Evolutionary conservation across 2,888 invertebrate genomes (phyloP), one percentile per base, ranked within the genome.

Genomic region (Andrena minutula): DNA sequence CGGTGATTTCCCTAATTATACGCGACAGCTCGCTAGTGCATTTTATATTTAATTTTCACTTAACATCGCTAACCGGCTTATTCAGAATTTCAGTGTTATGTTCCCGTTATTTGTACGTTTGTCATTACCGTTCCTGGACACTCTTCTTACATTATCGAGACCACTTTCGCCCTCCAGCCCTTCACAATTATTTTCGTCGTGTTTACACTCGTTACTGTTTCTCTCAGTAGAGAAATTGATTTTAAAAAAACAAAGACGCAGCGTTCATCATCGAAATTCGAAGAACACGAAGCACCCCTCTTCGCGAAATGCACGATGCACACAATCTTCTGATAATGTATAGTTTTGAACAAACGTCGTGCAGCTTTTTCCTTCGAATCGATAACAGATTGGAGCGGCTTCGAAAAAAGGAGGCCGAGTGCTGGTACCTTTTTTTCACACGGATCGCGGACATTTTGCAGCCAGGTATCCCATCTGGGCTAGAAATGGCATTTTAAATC

Each of bases 401-500:
- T 82, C 64, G 47, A 47, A 41, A 41, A 61, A 41, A n/a, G 28
- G 20, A 58, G 30, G 63, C 16, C 41, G 26, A 64, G 53, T 53
- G 23, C 35, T 53, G 75, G 53, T 47, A 49, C 72, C 71, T 66
- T 87, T 83, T 83, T 82, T 66, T 49, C 63, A 28, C 53, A 12
- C 41, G 74, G 66, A 28, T 32, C 26, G 16, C 64, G 66, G 56
- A 68, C 47, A 69, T 79, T 83, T 78, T 69, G 49, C 60, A 61
- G 47, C 66, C 74, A 56, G 73, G 60, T 66, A 64, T 64, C 66
- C 84, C 77, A 84, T 83, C 82, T 70, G 86, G 30, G 56, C 65
- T 79, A 79, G 79, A 77, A 79, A 86, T 75, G 85, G 69, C 75
- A 70, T 84, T 87, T 84, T 77, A 86, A 86, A 86, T 82, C 86